Evolutionary conservation across 1,140 invertebrate genomes (phyloP).

Genomic region (Aphis gossypii): DNA sequence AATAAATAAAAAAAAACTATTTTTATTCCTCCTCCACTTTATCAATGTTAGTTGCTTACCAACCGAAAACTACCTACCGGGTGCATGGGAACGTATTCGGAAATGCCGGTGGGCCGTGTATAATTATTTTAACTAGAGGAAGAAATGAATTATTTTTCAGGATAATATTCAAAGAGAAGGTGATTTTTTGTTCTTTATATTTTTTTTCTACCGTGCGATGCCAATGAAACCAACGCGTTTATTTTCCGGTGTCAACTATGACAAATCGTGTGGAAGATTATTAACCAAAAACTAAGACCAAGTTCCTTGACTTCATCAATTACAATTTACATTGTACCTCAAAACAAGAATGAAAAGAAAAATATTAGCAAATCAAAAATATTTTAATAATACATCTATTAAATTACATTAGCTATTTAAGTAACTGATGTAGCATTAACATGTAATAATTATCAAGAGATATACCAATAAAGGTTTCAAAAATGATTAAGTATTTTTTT

Average conservation of each 20-base stretch:
- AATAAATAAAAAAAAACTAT: neutral
- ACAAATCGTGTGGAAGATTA: constrained; percentile 52
- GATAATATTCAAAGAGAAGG: constrained; percentile 55
- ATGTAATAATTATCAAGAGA: too few species aligned
- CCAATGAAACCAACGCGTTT: constrained; percentile 36
- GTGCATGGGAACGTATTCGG: constrained; percentile 42
- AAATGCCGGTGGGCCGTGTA: constrained; percentile 54
- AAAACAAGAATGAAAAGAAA: neutral
- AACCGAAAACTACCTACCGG: constrained; percentile 37
- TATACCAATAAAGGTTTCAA: neutral
- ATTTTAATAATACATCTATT: neutral
- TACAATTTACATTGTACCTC: neutral
- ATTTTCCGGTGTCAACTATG: constrained; percentile 58
- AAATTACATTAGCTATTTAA: neutral
- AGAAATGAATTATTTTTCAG: constrained; percentile 56
- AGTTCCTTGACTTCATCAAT: constrained; percentile 55
- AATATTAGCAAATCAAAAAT: neutral
- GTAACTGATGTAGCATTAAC: too few species aligned
- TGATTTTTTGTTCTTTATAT: constrained; percentile 36
- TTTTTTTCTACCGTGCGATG: neutral
- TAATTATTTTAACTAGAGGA: constrained; percentile 58
- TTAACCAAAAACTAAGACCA: constrained; percentile 40
- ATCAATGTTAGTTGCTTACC: constrained; percentile 1
- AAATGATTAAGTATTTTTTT: too few species aligned
- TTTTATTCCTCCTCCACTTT: neutral